phyloP scores from a whole-genome alignment of 30 jellyfish, hydroid and myxozoan species.

The Turritopsis rubra region DNA sequence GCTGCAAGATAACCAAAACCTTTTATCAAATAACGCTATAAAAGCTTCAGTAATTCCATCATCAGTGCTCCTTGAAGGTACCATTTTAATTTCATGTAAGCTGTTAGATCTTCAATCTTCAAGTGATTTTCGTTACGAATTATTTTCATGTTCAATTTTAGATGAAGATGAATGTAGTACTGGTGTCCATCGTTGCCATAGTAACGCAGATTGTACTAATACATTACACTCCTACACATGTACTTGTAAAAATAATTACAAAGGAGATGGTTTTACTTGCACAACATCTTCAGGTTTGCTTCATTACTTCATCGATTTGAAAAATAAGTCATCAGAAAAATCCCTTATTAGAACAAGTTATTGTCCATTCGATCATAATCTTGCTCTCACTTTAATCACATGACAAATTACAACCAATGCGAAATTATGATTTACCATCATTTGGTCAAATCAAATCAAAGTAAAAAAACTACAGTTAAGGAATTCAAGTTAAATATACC shows the following conservation, averaged over 20 bases:
- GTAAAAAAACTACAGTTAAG: too few relatives aligned
- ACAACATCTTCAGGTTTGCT: neutral
- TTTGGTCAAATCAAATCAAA: too few relatives aligned
- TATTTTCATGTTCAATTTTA: neutral
- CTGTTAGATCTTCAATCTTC: too few relatives aligned
- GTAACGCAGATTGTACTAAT: slow-evolving; percentile 7
- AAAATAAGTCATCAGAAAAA: too few relatives aligned
- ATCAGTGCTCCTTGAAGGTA: neutral
- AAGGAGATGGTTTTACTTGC: slow-evolving; percentile 21
- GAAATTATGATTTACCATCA: too few relatives aligned
- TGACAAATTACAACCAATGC: too few relatives aligned
- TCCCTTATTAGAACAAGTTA: neutral
- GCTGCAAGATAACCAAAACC: neutral
- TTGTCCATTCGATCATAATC: neutral
- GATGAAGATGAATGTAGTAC: slow-evolving; percentile 31
- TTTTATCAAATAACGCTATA: neutral
- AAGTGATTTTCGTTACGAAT: too few relatives aligned
- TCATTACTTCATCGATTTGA: neutral
- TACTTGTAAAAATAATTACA: slow-evolving; percentile 15
- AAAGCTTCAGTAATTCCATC: neutral
- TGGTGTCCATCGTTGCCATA: slow-evolving; percentile 15
- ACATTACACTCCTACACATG: slow-evolving; percentile 1
- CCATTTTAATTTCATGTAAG: too few relatives aligned
- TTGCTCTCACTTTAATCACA: neutral
- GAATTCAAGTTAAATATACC: too few relatives aligned